A percentile compares a stretch with the other conserved stretches of the same genome.
phyloP scores from a whole-genome alignment of 2,797 vertebrate genomes.

The Melanotaenia pygmaea region DNA sequence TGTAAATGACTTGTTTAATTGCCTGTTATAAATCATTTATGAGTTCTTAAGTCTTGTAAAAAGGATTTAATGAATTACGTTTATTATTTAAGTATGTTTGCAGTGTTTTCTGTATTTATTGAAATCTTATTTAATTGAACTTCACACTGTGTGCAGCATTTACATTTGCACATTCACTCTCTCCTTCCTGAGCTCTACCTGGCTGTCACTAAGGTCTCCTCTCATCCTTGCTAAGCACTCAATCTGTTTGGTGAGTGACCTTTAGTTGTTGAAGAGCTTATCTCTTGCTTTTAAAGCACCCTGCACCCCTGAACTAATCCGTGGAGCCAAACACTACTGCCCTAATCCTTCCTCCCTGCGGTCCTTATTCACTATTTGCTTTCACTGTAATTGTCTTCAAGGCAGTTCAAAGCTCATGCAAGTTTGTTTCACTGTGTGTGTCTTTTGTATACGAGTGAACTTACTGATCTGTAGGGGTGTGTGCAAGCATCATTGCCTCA shows the following conservation, averaged over 20 bases:
- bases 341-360: constrained; percentile 66
- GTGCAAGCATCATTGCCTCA: constrained; percentile 17
- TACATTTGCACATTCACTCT: not conserved
- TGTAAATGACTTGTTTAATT: no score
- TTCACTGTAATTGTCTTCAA: constrained; percentile 70
- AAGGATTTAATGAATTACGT: not conserved
- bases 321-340: constrained; percentile 56
- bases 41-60: not conserved
- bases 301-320: constrained; percentile 73
- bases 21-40: no score
- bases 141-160: not conserved
- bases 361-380: constrained; percentile 64
- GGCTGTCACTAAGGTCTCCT: constrained; percentile 52
- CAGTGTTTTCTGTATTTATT: no score
- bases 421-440: constrained; percentile 26
- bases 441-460: constrained; percentile 30
- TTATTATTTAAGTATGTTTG: not conserved
- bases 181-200: constrained; percentile 43
- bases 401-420: constrained; percentile 36
- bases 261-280: constrained; percentile 75
- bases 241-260: constrained; percentile 75
- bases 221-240: constrained; percentile 71
- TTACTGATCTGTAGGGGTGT: constrained; percentile 18
- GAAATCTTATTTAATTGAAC: not conserved
- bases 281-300: constrained; percentile 68